A percentile compares a stretch with the other conserved stretches of the same genome.
phyloP scores from a whole-genome alignment of 2,113 vertebrate species.

The Eulemur macaco region DNA sequence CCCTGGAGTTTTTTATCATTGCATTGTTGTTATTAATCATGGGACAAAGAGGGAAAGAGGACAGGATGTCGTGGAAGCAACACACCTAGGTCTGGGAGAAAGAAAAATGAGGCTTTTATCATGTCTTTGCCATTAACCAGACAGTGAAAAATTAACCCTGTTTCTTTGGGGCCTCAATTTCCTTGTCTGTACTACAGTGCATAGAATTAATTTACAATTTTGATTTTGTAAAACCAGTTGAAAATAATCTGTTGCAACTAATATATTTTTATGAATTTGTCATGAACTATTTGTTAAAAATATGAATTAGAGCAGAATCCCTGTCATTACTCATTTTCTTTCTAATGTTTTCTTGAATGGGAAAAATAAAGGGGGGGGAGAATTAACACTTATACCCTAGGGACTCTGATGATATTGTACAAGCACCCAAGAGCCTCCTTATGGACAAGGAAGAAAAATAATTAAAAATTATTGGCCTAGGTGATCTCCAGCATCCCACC shows the following conservation, averaged over 20 bases:
- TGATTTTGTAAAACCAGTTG: neutral
- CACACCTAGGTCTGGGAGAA: neutral
- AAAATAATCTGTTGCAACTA: slow-evolving; percentile 6
- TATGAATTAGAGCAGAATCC: neutral
- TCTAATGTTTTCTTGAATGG: neutral
- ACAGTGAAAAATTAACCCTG: neutral
- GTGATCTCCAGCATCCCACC: neutral
- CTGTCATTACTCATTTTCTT: neutral
- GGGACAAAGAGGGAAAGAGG: neutral
- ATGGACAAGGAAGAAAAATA: neutral
- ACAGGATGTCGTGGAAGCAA: neutral
- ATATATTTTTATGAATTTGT: neutral
- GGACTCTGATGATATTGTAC: neutral
- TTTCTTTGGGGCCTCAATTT: neutral
- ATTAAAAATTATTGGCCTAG: neutral
- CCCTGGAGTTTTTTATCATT: neutral
- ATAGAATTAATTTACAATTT: neutral
- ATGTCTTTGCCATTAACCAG: neutral
- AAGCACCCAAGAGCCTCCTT: neutral
- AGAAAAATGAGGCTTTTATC: neutral
- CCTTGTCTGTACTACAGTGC: neutral
- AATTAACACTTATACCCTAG: neutral
- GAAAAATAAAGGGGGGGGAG: neutral
- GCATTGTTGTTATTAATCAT: neutral
- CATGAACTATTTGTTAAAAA: neutral